Base-by-base conservation (phyloP, 2,797 vertebrate genomes). In the Chelon labrosus region DNA sequence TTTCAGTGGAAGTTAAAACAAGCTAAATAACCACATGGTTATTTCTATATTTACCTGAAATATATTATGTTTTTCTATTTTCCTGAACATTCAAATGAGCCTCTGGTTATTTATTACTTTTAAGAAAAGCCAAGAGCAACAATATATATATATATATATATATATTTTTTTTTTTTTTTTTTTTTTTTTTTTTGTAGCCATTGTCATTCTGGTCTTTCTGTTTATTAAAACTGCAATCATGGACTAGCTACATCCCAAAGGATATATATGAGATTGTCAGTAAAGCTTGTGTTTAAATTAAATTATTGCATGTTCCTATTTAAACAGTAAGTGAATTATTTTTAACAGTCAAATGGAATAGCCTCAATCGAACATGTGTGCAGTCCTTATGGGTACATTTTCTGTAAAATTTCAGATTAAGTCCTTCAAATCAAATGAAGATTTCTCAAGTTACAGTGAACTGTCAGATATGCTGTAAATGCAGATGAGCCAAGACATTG, bases 391-490 rank as follows among this genome's bases (percentile, higher is more conserved):
- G 3, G 44, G 10, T 55, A 17, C 9, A 22, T n/a, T 49, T 11
- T 17, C 42, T 16, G 14, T 6, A 3, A 17, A 44, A 17, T 47
- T n/a, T 58, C 4, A 22, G 44, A 59, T 38, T 19, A 0, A 1
- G 10, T 65, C 49, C 8, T 57, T 42, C n/a, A 75, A 61, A 53
- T 63, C 1, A 22, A 56, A 49, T 65, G 51, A 39, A 65, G 10
- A 57, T 65, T 61, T 42, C 1, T 41, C 11, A 14, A 9, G 69
- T 77, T 41, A 57, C 14, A 51, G 14, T 53, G 2, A 62, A 41
- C 19, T 38, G 9, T 69, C 41, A 39, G 49, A 53, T n/a, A 31
- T 4, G 22, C 39, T 49, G 13, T 13, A 19, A 20, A 41, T 55
- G 37, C 39, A 52, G 55, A 68, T 17, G 7, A 59, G 17, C 14